A percentile compares a stretch with the other conserved stretches of the same genome.
phyloP scores from a whole-genome alignment of 1,140 invertebrate genomes.

The Thaumatotibia leucotreta region DNA sequence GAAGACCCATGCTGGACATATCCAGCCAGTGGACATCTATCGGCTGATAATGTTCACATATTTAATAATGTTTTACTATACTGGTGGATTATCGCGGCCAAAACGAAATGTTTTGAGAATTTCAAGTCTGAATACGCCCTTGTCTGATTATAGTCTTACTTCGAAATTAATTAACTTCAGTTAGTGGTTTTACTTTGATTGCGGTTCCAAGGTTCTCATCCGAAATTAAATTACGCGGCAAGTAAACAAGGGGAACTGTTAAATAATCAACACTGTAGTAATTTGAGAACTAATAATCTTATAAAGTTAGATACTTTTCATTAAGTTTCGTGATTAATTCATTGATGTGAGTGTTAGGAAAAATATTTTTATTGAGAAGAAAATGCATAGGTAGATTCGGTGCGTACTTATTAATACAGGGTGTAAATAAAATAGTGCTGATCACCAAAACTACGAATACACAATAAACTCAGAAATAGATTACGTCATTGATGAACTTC shows the following conservation, averaged over 20 bases:
- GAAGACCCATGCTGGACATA: no score
- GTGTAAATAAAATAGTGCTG: no score
- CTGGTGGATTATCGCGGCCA: no score
- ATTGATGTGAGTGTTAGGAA: not conserved
- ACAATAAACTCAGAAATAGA: no score
- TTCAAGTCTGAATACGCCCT: not conserved
- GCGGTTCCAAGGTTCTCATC: not conserved
- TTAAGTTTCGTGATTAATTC: not conserved
- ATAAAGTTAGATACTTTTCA: not conserved
- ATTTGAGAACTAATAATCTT: not conserved
- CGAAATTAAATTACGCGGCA: constrained; percentile 9
- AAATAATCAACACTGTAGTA: not conserved
- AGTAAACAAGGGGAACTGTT: constrained; percentile 8
- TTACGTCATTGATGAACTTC: no score
- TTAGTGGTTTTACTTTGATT: constrained; percentile 10
- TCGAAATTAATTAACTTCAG: constrained; percentile 9
- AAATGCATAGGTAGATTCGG: no score
- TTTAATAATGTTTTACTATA: no score
- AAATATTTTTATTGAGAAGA: no score
- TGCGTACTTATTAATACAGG: no score
- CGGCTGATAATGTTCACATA: no score
- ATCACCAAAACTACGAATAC: no score
- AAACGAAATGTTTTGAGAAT: not conserved
- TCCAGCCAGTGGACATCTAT: no score
- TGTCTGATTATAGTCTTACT: constrained; percentile 8